Evolutionary conservation across 2,888 invertebrate genomes (phyloP).

Genomic region (Ormyrus thymus): DNA sequence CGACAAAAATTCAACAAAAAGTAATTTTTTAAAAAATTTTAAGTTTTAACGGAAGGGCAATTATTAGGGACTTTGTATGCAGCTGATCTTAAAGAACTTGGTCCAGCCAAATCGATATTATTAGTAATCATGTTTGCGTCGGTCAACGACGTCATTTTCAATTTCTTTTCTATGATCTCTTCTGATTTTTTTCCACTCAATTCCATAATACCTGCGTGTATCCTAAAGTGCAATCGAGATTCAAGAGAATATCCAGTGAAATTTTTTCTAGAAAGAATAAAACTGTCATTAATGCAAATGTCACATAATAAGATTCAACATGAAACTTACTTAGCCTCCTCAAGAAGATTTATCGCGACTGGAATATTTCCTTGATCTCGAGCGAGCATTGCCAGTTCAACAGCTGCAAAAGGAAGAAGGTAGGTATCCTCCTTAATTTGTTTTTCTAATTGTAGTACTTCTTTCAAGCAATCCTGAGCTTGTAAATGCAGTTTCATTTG

Average conservation of each 20-base stretch:
- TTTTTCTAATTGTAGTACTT: constrained; percentile 81
- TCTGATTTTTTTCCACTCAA: constrained; percentile 71
- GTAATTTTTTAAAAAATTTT: not conserved
- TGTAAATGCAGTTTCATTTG: constrained; percentile 86
- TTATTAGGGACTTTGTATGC: constrained; percentile 44
- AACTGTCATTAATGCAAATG: not conserved
- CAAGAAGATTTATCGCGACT: constrained; percentile 83
- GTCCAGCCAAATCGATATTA: constrained; percentile 35
- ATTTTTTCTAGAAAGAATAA: constrained; percentile 82
- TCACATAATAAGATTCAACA: not conserved
- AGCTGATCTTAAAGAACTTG: constrained; percentile 31
- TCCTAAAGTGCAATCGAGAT: constrained; percentile 91
- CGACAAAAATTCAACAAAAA: too few species aligned
- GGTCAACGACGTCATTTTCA: constrained; percentile 37
- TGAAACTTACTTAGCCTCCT: constrained; percentile 86
- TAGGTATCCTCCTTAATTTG: constrained; percentile 88
- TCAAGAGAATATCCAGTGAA: constrained; percentile 92
- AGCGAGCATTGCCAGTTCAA: constrained; percentile 90
- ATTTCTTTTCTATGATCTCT: constrained; percentile 57
- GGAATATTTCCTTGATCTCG: constrained; percentile 82
- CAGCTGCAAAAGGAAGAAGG: constrained; percentile 89
- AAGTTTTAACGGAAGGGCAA: constrained; percentile 45
- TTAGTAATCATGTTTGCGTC: constrained; percentile 7
- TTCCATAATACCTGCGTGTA: constrained; percentile 84
- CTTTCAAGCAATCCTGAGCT: constrained; percentile 84